phyloP scores from a whole-genome alignment of 2,888 invertebrate species.

The Blastobasis adustella region DNA sequence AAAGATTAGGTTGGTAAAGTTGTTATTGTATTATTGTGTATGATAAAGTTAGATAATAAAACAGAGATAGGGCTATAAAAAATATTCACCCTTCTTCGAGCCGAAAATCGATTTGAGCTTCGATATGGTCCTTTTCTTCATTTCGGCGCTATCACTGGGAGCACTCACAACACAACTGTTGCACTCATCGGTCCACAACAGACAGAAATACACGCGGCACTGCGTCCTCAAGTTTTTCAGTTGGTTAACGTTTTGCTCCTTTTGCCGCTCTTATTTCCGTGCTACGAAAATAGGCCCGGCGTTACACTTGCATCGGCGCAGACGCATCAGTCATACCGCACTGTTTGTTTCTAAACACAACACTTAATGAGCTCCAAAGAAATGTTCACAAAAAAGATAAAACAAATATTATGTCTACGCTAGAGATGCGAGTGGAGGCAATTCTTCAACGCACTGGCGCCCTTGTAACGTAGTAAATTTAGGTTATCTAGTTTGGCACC shows the following conservation, averaged over 20 bases:
- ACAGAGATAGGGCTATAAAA: background rate
- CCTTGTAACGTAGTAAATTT: slow-evolving; percentile 19
- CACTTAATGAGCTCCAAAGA: slow-evolving; percentile 9
- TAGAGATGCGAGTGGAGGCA: no score
- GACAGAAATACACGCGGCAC: slow-evolving; percentile 66
- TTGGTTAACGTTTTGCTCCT: slow-evolving; percentile 68
- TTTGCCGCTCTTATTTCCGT: slow-evolving; percentile 74
- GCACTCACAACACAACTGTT: slow-evolving; percentile 33
- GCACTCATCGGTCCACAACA: slow-evolving; percentile 53
- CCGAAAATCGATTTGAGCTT: slow-evolving; percentile 65
- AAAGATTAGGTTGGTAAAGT: background rate
- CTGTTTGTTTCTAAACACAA: slow-evolving; percentile 23
- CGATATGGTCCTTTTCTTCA: slow-evolving; percentile 68
- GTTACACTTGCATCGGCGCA: slow-evolving; percentile 66
- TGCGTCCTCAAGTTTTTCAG: slow-evolving; percentile 70
- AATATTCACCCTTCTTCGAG: slow-evolving; percentile 56
- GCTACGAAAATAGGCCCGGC: slow-evolving; percentile 71
- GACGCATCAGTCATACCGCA: slow-evolving; percentile 61
- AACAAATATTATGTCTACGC: slow-evolving; percentile 14
- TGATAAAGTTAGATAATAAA: slow-evolving; percentile 2
- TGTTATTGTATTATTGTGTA: background rate
- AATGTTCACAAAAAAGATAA: slow-evolving; percentile 16
- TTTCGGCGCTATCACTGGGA: slow-evolving; percentile 14
- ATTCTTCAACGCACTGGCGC: slow-evolving; percentile 14
- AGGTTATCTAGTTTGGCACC: slow-evolving; percentile 31